Evolutionary conservation across 2,888 invertebrate genomes (phyloP).

Genomic region (Sarcophaga rosellei): DNA sequence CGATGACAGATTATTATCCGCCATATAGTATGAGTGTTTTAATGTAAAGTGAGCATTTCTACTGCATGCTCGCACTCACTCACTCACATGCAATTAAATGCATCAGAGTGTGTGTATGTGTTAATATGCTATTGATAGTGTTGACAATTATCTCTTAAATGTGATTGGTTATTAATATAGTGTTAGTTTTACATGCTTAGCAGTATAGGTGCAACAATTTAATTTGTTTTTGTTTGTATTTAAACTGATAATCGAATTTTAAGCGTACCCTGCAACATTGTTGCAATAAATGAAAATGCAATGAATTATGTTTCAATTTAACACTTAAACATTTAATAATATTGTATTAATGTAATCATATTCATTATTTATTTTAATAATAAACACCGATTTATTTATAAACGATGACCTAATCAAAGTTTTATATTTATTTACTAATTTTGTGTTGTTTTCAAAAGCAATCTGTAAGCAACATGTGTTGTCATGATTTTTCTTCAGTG

Average conservation of each 20-base stretch:
- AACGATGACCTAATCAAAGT: too few relatives aligned
- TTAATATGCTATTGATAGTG: neutral
- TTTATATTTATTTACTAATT: too few relatives aligned
- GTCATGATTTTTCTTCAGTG: too few relatives aligned
- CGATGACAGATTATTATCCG: conserved; percentile 68
- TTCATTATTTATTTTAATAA: too few relatives aligned
- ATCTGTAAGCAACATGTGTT: too few relatives aligned
- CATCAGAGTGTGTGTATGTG: neutral
- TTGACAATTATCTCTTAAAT: conserved; percentile 27
- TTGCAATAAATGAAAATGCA: neutral
- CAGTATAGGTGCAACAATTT: too few relatives aligned
- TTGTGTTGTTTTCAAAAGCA: too few relatives aligned
- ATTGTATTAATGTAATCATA: too few relatives aligned
- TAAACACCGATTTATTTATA: too few relatives aligned
- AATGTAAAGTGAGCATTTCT: conserved; percentile 60
- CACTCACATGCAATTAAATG: neutral
- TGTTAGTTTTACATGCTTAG: neutral
- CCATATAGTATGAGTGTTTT: conserved; percentile 9
- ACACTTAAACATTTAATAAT: neutral
- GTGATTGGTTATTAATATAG: conserved; percentile 9
- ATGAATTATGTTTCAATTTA: conserved; percentile 1
- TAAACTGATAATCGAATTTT: conserved; percentile 31
- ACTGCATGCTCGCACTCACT: too few relatives aligned
- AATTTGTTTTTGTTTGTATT: neutral
- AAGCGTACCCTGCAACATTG: neutral